Evolutionary conservation across 2,113 vertebrate genomes (phyloP).

Genomic region (Pomatostomus ruficeps): DNA sequence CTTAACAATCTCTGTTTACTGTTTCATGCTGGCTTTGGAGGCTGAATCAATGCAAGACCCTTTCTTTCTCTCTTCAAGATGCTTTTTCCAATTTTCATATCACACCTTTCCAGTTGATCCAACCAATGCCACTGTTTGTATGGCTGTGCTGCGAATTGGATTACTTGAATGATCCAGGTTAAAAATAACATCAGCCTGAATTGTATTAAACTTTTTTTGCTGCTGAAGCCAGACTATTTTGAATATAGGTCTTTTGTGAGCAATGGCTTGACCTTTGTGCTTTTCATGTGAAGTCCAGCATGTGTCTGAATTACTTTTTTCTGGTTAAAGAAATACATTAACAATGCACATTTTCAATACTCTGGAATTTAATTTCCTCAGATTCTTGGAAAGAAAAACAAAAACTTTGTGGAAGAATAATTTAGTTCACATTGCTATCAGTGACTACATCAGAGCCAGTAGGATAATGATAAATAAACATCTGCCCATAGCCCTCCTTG

Average conservation of each 20-base stretch:
- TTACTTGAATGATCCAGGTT: background rate
- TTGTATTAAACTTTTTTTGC: background rate
- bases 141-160: background rate
- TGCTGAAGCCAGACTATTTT: background rate
- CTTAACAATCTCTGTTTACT: background rate
- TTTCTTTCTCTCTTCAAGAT: background rate
- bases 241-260: background rate
- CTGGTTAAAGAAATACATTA: background rate
- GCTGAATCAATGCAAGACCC: background rate
- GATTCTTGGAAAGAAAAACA: background rate
- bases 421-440: background rate
- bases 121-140: background rate
- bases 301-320: background rate
- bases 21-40: background rate
- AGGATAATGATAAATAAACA: background rate
- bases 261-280: background rate
- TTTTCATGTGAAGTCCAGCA: background rate
- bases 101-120: background rate
- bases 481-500: background rate
- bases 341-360: background rate
- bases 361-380: background rate
- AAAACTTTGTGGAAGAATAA: background rate
- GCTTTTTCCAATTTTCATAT: background rate
- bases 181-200: background rate
- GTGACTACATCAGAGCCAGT: background rate